phyloP scores from a whole-genome alignment of 1,140 invertebrate species.

The Lepeophtheirus salmonis region DNA sequence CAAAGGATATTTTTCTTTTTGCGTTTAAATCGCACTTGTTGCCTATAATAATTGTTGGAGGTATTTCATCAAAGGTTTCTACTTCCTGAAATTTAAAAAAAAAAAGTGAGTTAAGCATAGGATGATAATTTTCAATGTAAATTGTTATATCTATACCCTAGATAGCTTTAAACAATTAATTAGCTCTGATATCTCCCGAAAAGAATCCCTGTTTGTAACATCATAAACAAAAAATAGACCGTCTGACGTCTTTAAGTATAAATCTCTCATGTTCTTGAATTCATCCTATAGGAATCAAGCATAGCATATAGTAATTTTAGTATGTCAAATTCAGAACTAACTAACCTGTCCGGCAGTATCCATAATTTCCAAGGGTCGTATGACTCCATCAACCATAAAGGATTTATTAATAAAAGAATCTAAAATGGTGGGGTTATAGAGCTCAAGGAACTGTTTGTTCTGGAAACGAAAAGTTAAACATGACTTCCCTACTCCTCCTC shows the following conservation, averaged over 20 bases:
- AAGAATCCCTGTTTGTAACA: background rate
- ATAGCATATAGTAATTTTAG: too few relatives aligned
- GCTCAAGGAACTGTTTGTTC: background rate
- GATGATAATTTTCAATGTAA: too few relatives aligned
- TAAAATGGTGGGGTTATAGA: slow-evolving; percentile 17
- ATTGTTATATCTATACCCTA: too few relatives aligned
- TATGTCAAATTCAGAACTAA: too few relatives aligned
- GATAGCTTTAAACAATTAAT: too few relatives aligned
- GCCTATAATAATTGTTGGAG: slow-evolving; percentile 11
- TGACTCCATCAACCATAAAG: slow-evolving; percentile 13
- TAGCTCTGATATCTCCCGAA: background rate
- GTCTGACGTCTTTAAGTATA: background rate
- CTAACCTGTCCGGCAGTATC: slow-evolving; percentile 18
- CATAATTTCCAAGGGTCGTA: slow-evolving; percentile 8
- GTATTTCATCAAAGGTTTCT: background rate
- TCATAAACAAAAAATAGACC: background rate
- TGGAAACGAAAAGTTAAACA: slow-evolving; percentile 3
- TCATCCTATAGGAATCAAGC: background rate
- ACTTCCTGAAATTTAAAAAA: too few relatives aligned
- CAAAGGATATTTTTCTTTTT: background rate
- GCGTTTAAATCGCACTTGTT: slow-evolving; percentile 17
- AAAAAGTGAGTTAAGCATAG: too few relatives aligned
- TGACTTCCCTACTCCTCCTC: slow-evolving; percentile 12
- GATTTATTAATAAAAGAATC: slow-evolving; percentile 9
- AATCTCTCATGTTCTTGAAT: background rate